Base-by-base conservation (phyloP, 2,888 invertebrate genomes). In the Ectemnius cavifrons region DNA sequence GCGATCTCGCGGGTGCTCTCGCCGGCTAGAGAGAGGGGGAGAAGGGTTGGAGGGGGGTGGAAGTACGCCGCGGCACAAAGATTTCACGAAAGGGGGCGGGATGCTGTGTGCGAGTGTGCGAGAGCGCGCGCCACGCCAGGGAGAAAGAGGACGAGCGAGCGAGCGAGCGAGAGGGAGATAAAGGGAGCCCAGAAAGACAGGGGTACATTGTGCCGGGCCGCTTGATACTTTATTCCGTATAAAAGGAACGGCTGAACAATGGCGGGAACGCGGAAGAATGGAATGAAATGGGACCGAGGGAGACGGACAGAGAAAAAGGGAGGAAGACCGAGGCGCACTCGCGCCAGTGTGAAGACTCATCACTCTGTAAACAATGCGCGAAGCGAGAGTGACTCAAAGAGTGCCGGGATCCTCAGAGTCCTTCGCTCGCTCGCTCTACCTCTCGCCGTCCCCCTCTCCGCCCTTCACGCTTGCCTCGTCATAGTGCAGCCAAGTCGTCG, bases 211-310 rank as follows among this genome's bases (percentile, higher is more conserved):
- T 89, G 88, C 86, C 85, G 85, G 85, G 87, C 86, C 86, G 87
- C 88, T 88, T 88, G 89, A 89, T 89, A 89, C 89, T 89, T 89
- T 89, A 89, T 89, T 89, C 88, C 86, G 86, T 89, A 89, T 89
- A 89, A 89, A 83, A 89, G 88, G 88, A 89, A 88, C 85, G 86
- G 79, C 85, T 84, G 87, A 90, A 90, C 88, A 90, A 90, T 90
- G 87, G 86, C 82, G 85, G 84, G 85, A 88, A 88, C 86, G 86
- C 86, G 87, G 87, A 89, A 89, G 87, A 89, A 90, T 89, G 88
- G 87, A 87, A 87, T 87, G 87, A 85, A 89, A 89, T 87, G 88
- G 86, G 84, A 86, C 84, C 84, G 82, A 86, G 86, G 83, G 86
- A 85, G 84, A 85, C 81, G 75, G 80, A 82, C 77, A 74, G 80